Evolutionary conservation across 2,888 invertebrate species (phyloP).

Genomic region (Pedicia rivosa): DNA sequence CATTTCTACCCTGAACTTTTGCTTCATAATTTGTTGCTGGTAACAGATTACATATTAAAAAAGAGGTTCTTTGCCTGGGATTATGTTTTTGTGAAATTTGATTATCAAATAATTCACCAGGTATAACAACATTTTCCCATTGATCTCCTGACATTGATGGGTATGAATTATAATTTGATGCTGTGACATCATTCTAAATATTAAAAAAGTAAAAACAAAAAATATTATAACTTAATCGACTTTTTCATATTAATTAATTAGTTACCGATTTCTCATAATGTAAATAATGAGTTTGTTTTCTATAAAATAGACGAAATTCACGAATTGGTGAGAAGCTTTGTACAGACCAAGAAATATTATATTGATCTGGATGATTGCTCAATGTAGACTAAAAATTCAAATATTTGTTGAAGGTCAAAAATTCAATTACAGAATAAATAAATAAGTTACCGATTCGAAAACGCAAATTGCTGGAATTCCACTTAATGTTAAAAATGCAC

Average conservation of each 20-base stretch:
- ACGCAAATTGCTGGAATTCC: conserved; percentile 33
- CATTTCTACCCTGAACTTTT: conserved; percentile 37
- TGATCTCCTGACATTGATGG: conserved; percentile 6
- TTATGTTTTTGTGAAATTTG: conserved; percentile 11
- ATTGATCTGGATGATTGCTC: conserved; percentile 32
- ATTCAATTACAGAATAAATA: too few species aligned
- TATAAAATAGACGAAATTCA: conserved; percentile 34
- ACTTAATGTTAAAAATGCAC: conserved; percentile 34
- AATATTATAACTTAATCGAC: too few species aligned
- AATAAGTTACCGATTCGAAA: conserved; percentile 27
- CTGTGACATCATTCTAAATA: too few species aligned
- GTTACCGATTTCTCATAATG: conserved; percentile 12
- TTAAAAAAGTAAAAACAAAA: too few species aligned
- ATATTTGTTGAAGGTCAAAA: too few species aligned
- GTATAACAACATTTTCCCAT: conserved; percentile 15
- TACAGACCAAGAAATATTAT: conserved; percentile 37
- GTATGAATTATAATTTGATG: not conserved
- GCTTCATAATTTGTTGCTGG: conserved; percentile 39
- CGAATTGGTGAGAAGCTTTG: conserved; percentile 35
- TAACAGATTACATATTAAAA: conserved; percentile 34
- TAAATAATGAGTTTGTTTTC: conserved; percentile 6
- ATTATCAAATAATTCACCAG: too few species aligned
- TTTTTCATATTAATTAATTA: too few species aligned
- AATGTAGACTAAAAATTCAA: conserved; percentile 20
- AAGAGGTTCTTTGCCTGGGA: conserved; percentile 34